phyloP scores from a whole-genome alignment of 1,140 invertebrate genomes.

The Mizuhopecten yessoensis region DNA sequence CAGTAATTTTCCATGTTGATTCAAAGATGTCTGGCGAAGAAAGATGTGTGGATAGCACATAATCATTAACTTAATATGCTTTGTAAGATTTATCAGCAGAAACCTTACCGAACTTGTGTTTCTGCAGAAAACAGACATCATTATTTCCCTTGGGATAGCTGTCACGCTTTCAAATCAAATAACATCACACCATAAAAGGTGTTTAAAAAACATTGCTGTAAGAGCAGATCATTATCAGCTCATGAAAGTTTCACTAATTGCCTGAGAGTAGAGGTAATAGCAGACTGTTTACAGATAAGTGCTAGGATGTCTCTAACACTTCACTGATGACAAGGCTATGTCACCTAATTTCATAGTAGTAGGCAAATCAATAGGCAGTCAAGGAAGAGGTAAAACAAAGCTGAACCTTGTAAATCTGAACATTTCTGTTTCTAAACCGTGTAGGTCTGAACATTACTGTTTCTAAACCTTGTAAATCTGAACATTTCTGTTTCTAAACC shows the following conservation, averaged over 20 bases:
- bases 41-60: background rate
- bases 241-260: slow-evolving; percentile 17
- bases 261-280: background rate
- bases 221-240: background rate
- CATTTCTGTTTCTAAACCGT: background rate
- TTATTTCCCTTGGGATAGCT: background rate
- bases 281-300: background rate
- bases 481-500: no score
- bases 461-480: no score
- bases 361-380: background rate
- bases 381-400: no score
- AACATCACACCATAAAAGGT: background rate
- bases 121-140: background rate
- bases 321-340: background rate
- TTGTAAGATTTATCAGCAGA: background rate
- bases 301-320: slow-evolving; percentile 3
- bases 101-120: background rate
- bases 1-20: no score
- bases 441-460: no score
- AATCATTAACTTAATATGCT: background rate
- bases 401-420: background rate
- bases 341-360: background rate
- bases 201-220: background rate
- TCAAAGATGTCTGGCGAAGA: background rate
- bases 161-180: background rate